Conservation (phyloP, 2,797 vertebrate species). For the Sylvilagus floridanus region DNA sequence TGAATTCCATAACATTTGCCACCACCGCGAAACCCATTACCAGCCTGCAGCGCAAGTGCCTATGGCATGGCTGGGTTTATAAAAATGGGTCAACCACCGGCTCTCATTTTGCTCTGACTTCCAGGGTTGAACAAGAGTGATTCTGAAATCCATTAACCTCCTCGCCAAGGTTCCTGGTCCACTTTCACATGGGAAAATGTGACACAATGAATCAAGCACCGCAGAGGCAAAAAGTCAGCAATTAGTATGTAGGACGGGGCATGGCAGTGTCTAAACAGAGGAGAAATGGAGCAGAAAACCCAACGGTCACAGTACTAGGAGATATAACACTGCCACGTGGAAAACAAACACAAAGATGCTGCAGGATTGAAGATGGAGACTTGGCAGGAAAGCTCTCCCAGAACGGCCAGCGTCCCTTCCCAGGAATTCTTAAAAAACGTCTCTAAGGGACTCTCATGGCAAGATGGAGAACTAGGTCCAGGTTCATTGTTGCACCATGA, state of each 20-base stretch:
- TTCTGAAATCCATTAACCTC: conserved; percentile 85
- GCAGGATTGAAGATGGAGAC: conserved; percentile 70
- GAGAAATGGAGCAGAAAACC: conserved; percentile 88
- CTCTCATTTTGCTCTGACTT: conserved; percentile 77
- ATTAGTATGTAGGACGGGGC: conserved; percentile 91
- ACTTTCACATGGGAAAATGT: conserved; percentile 92
- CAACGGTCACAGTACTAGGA: conserved; percentile 86
- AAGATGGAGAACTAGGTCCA: not conserved
- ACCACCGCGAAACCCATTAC: not conserved
- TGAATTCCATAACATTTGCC: not conserved
- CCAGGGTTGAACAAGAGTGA: conserved; percentile 81
- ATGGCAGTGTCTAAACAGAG: conserved; percentile 87
- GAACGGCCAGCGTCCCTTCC: not conserved
- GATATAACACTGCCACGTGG: conserved; percentile 78
- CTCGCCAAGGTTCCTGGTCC: conserved; percentile 86
- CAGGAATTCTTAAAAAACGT: conserved; percentile 65
- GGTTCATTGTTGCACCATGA: not conserved
- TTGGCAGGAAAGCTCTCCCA: conserved; percentile 55
- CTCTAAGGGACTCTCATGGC: not conserved
- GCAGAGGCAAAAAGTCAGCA: conserved; percentile 88
- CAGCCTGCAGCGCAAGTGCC: not conserved
- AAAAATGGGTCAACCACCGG: conserved; percentile 63
- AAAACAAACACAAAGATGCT: conserved; percentile 65
- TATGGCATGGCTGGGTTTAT: not conserved
- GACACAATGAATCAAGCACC: conserved; percentile 89